Conservation (phyloP, 2,888 invertebrate species). For the Sicus ferrugineus region DNA sequence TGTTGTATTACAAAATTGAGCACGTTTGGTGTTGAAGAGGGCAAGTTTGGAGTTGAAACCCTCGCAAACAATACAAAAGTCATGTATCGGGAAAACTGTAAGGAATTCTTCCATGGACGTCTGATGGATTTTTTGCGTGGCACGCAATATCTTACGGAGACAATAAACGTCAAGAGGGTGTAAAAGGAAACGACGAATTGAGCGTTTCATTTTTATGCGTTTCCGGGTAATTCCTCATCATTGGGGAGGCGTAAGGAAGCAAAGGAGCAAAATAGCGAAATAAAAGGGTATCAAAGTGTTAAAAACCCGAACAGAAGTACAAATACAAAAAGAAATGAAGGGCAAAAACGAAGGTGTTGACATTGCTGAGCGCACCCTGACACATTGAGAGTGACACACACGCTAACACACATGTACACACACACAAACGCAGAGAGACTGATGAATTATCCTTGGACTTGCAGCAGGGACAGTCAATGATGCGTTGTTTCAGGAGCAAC, state of each 20-base stretch:
- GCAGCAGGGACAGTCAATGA: conserved; percentile 2
- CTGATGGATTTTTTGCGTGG: too few relatives aligned
- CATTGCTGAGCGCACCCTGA: conserved; percentile 7
- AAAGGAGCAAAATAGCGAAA: not conserved
- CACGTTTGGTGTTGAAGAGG: too few relatives aligned
- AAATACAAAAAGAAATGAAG: not conserved
- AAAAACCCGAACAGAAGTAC: not conserved
- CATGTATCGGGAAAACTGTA: too few relatives aligned
- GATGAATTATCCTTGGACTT: not conserved
- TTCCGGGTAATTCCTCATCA: not conserved
- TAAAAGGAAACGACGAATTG: not conserved
- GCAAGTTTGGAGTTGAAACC: too few relatives aligned
- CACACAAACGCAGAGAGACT: too few relatives aligned
- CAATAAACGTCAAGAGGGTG: not conserved
- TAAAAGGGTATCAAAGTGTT: not conserved
- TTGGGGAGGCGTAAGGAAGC: not conserved
- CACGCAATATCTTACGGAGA: not conserved
- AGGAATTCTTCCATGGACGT: too few relatives aligned
- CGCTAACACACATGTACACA: too few relatives aligned
- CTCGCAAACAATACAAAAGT: too few relatives aligned
- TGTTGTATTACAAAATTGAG: too few relatives aligned
- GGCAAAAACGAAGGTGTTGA: conserved; percentile 11
- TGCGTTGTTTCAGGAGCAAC: conserved; percentile 5
- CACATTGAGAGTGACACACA: too few relatives aligned
- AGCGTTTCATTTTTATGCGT: conserved; percentile 5